phyloP scores from a whole-genome alignment of 2,797 vertebrate genomes.

The Octomys mimax region DNA sequence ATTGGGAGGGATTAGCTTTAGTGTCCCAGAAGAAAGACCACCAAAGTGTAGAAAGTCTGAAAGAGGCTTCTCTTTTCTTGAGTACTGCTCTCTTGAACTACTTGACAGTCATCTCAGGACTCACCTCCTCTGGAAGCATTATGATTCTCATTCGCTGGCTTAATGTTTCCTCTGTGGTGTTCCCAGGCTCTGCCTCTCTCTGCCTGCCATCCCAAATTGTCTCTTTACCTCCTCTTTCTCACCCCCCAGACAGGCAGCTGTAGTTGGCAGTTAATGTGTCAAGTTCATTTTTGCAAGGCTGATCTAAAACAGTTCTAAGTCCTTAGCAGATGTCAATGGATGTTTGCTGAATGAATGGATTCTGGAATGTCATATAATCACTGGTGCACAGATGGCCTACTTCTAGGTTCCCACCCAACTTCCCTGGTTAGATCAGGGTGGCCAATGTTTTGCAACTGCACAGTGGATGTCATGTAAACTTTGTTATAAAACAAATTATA shows the following conservation, averaged over 20 bases:
- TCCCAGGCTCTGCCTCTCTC: background rate
- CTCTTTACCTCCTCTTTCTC: background rate
- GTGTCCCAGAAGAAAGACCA: background rate
- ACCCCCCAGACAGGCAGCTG: background rate
- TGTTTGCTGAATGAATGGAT: slow-evolving; percentile 16
- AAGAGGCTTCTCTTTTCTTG: background rate
- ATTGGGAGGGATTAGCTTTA: background rate
- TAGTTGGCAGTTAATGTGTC: background rate
- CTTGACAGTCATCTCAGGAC: background rate
- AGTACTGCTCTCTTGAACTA: background rate
- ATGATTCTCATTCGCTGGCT: background rate
- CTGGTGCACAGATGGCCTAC: background rate
- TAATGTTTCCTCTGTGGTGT: background rate
- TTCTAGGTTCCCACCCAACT: slow-evolving; percentile 2
- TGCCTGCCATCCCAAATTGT: background rate
- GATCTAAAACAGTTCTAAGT: background rate
- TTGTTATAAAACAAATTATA: background rate
- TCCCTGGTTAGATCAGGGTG: background rate
- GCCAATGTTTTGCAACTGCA: slow-evolving; percentile 9
- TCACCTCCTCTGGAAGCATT: background rate
- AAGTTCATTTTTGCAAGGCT: background rate
- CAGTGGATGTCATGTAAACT: background rate
- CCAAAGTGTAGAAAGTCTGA: background rate
- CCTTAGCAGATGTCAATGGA: background rate
- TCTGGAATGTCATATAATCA: background rate